A percentile compares a stretch with the other conserved stretches of the same genome.
Conservation (phyloP, 2,797 vertebrate species). For the Lutjanus campechanus region DNA sequence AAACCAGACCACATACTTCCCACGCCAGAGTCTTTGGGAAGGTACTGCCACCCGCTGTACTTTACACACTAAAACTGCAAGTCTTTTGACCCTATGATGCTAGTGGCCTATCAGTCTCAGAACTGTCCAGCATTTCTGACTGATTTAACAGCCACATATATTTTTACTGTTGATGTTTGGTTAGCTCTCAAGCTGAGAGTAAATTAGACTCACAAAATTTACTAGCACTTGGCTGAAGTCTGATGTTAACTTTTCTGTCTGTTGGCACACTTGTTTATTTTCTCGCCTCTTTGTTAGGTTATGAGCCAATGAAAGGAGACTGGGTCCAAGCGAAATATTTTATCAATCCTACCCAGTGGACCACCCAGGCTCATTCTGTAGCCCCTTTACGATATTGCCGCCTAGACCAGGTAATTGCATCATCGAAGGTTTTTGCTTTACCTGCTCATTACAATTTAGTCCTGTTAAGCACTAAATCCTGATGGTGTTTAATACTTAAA, state of each 20-base stretch:
- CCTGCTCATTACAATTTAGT: background rate
- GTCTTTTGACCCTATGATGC: background rate
- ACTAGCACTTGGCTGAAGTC: slow-evolving; percentile 6
- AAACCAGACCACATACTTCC: slow-evolving; percentile 91
- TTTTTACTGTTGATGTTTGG: slow-evolving; percentile 19
- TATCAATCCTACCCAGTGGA: slow-evolving; percentile 88
- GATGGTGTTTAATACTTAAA: background rate
- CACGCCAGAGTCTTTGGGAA: slow-evolving; percentile 87
- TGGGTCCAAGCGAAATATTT: slow-evolving; percentile 94
- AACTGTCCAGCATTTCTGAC: background rate
- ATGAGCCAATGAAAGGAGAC: slow-evolving; percentile 92
- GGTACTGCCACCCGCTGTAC: slow-evolving; percentile 78
- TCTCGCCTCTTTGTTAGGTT: slow-evolving; percentile 82
- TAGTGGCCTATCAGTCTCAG: background rate
- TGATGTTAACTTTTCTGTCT: slow-evolving; percentile 11
- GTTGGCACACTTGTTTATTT: slow-evolving; percentile 19
- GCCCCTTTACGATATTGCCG: slow-evolving; percentile 92
- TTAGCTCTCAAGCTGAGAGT: background rate
- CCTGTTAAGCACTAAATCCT: too few species aligned
- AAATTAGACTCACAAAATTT: slow-evolving; percentile 12
- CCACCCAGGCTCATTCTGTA: slow-evolving; percentile 89
- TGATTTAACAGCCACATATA: slow-evolving; percentile 4
- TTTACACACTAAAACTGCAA: background rate
- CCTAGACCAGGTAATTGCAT: slow-evolving; percentile 87
- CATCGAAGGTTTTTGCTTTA: background rate